A percentile compares a stretch with the other conserved stretches of the same genome.
Evolutionary conservation across 2,113 vertebrate species (phyloP).

Genomic region (Ascaphus truei): DNA sequence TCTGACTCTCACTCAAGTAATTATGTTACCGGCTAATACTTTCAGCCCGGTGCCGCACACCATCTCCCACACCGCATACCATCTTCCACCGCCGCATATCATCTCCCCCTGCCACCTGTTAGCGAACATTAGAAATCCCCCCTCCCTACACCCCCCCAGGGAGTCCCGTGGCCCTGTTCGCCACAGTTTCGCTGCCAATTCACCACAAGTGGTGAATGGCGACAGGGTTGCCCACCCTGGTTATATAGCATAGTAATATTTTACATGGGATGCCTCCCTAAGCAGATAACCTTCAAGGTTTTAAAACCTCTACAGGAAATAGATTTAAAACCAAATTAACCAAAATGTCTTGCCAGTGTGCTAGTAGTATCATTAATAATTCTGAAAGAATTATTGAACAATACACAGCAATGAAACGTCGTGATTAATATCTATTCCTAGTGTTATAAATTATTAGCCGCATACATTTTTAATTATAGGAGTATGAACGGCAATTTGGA

Average conservation of each 20-base stretch:
- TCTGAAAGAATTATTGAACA: constrained; percentile 45
- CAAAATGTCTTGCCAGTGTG: constrained; percentile 30
- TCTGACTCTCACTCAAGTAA: too few species aligned
- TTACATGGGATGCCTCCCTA: constrained; percentile 22
- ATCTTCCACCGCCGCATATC: too few species aligned
- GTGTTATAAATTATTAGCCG: constrained; percentile 56
- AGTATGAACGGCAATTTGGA: constrained; percentile 48
- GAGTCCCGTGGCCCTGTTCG: too few species aligned
- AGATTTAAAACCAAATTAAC: constrained; percentile 39
- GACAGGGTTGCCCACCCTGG: too few species aligned
- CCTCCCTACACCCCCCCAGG: too few species aligned
- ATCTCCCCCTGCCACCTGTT: too few species aligned
- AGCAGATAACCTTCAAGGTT: constrained; percentile 20
- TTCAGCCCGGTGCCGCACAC: too few species aligned
- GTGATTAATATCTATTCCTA: constrained; percentile 53
- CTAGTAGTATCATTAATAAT: constrained; percentile 46
- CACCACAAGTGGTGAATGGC: too few species aligned
- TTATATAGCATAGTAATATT: constrained; percentile 7
- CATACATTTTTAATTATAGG: constrained; percentile 60
- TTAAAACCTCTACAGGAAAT: constrained; percentile 16
- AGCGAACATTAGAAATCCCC: too few species aligned
- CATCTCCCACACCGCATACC: too few species aligned
- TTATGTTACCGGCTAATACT: too few species aligned
- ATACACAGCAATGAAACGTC: constrained; percentile 44
- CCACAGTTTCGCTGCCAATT: too few species aligned